Evolutionary conservation across 2,888 invertebrate species (phyloP).

Genomic region (Plusia festucae): DNA sequence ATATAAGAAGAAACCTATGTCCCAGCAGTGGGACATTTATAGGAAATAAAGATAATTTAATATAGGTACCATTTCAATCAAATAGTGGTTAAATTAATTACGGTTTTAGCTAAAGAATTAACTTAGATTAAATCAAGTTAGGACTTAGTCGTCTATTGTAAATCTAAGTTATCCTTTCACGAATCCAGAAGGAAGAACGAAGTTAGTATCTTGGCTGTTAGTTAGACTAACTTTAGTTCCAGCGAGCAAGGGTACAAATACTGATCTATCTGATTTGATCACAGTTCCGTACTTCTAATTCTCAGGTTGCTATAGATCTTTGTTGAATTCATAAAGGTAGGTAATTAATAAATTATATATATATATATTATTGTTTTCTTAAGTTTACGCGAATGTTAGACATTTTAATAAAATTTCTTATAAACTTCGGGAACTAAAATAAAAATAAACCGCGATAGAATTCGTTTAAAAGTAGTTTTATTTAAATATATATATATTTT

Average conservation of each 20-base stretch:
- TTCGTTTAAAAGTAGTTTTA: too few species aligned
- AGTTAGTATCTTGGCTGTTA: constrained; percentile 48
- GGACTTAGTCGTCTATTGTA: constrained; percentile 34
- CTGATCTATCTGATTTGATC: constrained; percentile 47
- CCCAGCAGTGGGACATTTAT: too few species aligned
- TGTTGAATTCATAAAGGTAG: constrained; percentile 2
- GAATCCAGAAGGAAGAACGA: constrained; percentile 37
- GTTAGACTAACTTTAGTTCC: constrained; percentile 41
- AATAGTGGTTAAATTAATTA: not conserved
- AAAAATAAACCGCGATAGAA: too few species aligned
- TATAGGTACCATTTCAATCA: not conserved
- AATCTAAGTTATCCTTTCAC: constrained; percentile 35
- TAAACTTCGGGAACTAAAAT: too few species aligned
- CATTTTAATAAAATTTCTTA: too few species aligned
- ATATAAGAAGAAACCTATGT: too few species aligned
- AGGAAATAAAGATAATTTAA: too few species aligned
- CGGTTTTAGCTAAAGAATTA: not conserved
- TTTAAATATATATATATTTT: too few species aligned
- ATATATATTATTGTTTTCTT: too few species aligned
- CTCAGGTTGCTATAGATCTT: constrained; percentile 28
- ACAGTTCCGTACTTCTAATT: constrained; percentile 41
- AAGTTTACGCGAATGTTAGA: too few species aligned
- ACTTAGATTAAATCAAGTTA: constrained; percentile 29
- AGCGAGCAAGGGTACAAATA: constrained; percentile 36
- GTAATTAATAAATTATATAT: not conserved